A percentile compares a stretch with the other conserved stretches of the same genome.
These are phyloP conservation scores for Crotalus helleri DNA, from an alignment of 2,113 vertebrate species.

Conservation along the genomic window DNA sequence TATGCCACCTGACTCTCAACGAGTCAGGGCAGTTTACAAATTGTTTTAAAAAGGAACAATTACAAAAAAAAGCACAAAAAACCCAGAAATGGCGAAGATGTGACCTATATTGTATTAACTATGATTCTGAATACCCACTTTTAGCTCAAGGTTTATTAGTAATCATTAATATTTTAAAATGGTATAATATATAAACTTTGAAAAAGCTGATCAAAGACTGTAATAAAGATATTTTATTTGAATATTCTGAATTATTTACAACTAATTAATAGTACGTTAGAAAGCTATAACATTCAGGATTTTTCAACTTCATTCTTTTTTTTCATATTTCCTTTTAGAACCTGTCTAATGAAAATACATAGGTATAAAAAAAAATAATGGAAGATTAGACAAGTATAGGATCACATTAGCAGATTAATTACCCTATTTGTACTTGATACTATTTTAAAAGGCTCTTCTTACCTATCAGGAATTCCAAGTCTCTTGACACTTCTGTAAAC, in stretches of 20 bases:
- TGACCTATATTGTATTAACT: background rate
- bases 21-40: no score
- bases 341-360: background rate
- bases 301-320: background rate
- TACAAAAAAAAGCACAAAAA: background rate
- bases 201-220: background rate
- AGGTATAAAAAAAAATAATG: background rate
- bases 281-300: background rate
- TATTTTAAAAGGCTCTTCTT: conserved; percentile 8
- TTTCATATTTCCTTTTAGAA: background rate
- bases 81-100: background rate
- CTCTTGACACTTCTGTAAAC: conserved; percentile 97
- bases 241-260: background rate
- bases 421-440: background rate
- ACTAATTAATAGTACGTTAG: background rate
- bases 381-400: background rate
- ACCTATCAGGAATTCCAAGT: conserved; percentile 97
- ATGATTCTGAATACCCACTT: background rate
- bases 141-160: background rate
- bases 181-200: background rate
- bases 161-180: background rate
- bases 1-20: no score
- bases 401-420: background rate
- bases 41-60: no score
- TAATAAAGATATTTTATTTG: background rate